A percentile compares a stretch with the other conserved stretches of the same genome.
These are phyloP conservation scores for Tetragnatha montana DNA, from an alignment of 2,888 invertebrate species.

Conservation along the genomic window DNA sequence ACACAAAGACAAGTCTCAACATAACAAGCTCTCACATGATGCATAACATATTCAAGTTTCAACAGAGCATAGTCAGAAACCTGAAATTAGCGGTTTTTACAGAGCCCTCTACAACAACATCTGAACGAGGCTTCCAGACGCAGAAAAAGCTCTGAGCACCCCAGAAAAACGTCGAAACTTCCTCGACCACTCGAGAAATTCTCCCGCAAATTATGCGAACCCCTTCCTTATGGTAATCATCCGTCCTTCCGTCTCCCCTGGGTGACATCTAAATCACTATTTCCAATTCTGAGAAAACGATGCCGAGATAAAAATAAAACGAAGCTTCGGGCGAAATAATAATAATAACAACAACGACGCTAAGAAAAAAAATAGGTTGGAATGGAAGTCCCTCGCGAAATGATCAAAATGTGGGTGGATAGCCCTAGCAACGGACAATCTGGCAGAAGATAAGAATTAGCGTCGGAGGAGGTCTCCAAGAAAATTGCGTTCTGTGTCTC, in stretches of 20 bases:
- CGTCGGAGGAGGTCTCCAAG: conserved; percentile 11
- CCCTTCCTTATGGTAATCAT: neutral
- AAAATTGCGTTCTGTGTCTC: conserved; percentile 27
- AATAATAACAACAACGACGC: neutral
- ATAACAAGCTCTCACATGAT: too few species aligned
- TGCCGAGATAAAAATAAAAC: neutral
- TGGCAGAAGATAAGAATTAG: conserved; percentile 53
- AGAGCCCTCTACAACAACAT: too few species aligned
- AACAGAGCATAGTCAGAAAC: too few species aligned
- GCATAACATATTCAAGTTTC: too few species aligned
- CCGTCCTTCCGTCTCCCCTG: neutral
- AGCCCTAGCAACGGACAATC: conserved; percentile 36
- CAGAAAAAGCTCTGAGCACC: too few species aligned
- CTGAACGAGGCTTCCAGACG: too few species aligned
- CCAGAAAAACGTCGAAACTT: too few species aligned
- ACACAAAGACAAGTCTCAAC: too few species aligned
- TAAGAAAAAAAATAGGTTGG: conserved; percentile 4
- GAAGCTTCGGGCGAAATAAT: neutral
- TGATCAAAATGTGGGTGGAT: conserved; percentile 3
- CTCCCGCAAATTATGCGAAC: neutral
- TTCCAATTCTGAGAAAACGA: conserved; percentile 19
- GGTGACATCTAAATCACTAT: conserved; percentile 2
- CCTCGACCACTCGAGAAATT: neutral
- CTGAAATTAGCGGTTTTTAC: too few species aligned
- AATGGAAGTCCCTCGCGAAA: conserved; percentile 18